Evolutionary conservation across 2,797 vertebrate species (phyloP), one percentile per base, ranked within the genome.

Genomic region (Gymnothorax javanicus): DNA sequence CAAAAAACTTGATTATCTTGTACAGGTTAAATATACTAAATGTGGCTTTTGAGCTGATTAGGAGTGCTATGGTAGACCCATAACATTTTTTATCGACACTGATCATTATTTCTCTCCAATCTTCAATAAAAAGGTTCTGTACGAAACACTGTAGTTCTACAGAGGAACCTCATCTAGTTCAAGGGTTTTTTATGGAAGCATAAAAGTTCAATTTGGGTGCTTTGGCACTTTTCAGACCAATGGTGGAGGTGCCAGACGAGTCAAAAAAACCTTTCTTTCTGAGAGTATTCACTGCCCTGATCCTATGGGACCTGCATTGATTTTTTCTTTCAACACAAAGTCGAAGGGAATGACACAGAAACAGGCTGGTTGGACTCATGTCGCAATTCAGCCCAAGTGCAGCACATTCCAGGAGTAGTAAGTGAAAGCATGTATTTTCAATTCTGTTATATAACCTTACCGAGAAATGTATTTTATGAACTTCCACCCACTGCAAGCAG

Each of bases 271-370:
- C 33, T 43, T 43, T 43, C 33, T 43, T 43, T 43, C 33, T 43
- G 33, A 43, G 33, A 43, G 33, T 43, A 1, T 43, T 91, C 90
- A 87, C 88, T 90, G 90, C 91, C 90, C 92, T 94, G 93, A 11
- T 52, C 56, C 54, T 23, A 7, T 6, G 20, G 81, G 92, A 94
- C 91, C 93, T 90, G 89, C 91, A 94, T 94, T 93, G 94, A 95
- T 95, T 95, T 73, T 93, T 90, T 90, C 90, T 88, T 92, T 95
- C 94, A 96, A 87, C 94, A 94, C 90, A 94, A 93, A 91, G 88
- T 85, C 86, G 90, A 92, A 90, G 92, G 90, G 94, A 93, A 91
- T 91, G 92, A 91, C 93, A 91, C 91, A 91, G 94, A 91, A 91
- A 90, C 92, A 91, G 92, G 92, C 93, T 92, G 91, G 93, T 94